Evolutionary conservation across 2,113 vertebrate species (phyloP).

Genomic region (Myiagra hebetior): DNA sequence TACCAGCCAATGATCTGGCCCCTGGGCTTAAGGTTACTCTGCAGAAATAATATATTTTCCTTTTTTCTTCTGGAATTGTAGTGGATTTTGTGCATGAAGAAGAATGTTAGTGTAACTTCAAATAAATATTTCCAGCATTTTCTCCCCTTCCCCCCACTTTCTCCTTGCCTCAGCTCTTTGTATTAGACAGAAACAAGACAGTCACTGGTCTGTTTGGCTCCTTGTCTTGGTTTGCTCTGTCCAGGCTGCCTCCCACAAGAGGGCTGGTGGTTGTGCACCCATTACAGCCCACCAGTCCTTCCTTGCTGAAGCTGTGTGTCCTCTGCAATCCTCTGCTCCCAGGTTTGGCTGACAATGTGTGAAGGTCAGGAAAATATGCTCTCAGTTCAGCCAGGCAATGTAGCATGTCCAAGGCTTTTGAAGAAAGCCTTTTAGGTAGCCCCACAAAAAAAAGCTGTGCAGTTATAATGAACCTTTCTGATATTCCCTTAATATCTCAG

Average conservation of each 20-base stretch:
- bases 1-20: background rate
- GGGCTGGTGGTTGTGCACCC: background rate
- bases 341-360: background rate
- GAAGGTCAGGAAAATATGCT: background rate
- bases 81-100: background rate
- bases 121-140: background rate
- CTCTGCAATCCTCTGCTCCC: background rate
- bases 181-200: background rate
- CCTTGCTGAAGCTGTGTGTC: background rate
- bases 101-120: background rate
- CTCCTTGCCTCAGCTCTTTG: background rate
- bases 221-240: background rate
- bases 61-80: background rate
- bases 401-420: background rate
- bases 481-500: background rate
- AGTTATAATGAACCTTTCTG: background rate
- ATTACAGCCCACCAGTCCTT: background rate
- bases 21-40: background rate
- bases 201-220: background rate
- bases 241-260: background rate
- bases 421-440: background rate
- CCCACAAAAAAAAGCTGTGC: background rate
- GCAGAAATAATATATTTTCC: background rate
- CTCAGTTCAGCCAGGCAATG: background rate
- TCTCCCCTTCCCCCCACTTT: fast-evolving